phyloP scores from a whole-genome alignment of 2,113 vertebrate genomes.

The Malurus elegans region DNA sequence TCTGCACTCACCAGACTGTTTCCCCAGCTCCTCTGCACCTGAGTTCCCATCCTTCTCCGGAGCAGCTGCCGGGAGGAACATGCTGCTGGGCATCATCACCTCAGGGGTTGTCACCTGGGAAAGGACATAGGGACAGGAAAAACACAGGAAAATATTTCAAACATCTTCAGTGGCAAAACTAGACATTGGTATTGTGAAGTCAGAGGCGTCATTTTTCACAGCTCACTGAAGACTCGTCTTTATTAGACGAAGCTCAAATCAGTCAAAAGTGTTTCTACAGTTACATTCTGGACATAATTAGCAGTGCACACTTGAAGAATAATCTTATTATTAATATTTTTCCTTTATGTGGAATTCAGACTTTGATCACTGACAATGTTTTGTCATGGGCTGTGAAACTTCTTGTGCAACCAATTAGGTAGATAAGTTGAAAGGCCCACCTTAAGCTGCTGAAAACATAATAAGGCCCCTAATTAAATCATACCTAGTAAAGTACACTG shows the following conservation, averaged over 20 bases:
- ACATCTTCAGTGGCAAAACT: conserved; percentile 57
- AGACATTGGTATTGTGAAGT: conserved; percentile 56
- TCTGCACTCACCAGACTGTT: conserved; percentile 85
- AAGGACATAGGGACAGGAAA: conserved; percentile 18
- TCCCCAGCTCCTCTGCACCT: conserved; percentile 81
- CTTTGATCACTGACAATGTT: conserved; percentile 87
- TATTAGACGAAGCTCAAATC: conserved; percentile 78
- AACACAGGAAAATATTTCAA: conserved; percentile 12
- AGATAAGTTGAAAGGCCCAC: conserved; percentile 83
- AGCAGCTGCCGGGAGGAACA: conserved; percentile 89
- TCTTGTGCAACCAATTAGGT: conserved; percentile 86
- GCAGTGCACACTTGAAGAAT: conserved; percentile 78
- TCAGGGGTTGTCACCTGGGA: conserved; percentile 91
- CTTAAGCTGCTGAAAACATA: conserved; percentile 85
- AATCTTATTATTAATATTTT: conserved; percentile 84
- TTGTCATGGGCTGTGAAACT: conserved; percentile 85
- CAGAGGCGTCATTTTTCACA: conserved; percentile 65
- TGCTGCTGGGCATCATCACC: conserved; percentile 91
- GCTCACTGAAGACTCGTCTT: conserved; percentile 71
- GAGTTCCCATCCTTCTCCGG: conserved; percentile 84
- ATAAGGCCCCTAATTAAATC: conserved; percentile 87
- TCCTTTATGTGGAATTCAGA: conserved; percentile 81
- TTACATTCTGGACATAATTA: conserved; percentile 80
- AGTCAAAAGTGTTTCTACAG: conserved; percentile 77
- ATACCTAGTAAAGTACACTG: conserved; percentile 78